phyloP scores from a whole-genome alignment of 2,888 invertebrate species.

The Patella ulyssiponensis region DNA sequence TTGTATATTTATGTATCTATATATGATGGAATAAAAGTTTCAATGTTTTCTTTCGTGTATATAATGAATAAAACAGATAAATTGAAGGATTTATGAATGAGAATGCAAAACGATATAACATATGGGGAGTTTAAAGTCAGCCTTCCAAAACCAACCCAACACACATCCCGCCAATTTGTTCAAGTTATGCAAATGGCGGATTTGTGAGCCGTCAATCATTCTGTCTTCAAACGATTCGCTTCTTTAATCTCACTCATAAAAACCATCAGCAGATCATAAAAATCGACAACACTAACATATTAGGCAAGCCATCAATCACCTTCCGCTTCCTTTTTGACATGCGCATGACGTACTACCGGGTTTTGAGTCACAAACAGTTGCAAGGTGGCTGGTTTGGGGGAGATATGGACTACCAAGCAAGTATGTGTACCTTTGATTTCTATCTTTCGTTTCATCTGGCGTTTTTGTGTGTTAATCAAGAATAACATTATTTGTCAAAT shows the following conservation, averaged over 20 bases:
- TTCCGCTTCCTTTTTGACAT: slow-evolving; percentile 1
- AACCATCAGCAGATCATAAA: slow-evolving; percentile 2
- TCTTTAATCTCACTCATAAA: not conserved
- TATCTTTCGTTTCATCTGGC: too few species aligned
- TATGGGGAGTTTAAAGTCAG: not conserved
- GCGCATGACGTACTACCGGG: not conserved
- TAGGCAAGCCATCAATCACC: slow-evolving; percentile 9
- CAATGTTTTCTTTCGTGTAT: too few species aligned
- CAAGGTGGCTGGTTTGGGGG: too few species aligned
- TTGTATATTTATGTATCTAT: too few species aligned
- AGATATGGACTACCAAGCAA: too few species aligned
- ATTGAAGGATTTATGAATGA: not conserved
- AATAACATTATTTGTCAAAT: too few species aligned
- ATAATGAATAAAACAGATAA: too few species aligned
- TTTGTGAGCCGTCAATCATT: slow-evolving; percentile 3
- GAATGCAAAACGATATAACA: not conserved
- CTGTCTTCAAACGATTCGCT: not conserved
- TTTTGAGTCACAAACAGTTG: not conserved
- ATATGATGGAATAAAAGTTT: too few species aligned
- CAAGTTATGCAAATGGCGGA: not conserved
- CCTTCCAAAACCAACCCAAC: not conserved
- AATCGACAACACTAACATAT: slow-evolving; percentile 9
- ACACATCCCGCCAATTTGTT: not conserved
- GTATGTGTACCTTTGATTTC: too few species aligned
- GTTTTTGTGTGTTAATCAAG: too few species aligned